A percentile compares a stretch with the other conserved stretches of the same genome.
Conservation (phyloP, 1,140 invertebrate species). For the Brachionus sp. region DNA sequence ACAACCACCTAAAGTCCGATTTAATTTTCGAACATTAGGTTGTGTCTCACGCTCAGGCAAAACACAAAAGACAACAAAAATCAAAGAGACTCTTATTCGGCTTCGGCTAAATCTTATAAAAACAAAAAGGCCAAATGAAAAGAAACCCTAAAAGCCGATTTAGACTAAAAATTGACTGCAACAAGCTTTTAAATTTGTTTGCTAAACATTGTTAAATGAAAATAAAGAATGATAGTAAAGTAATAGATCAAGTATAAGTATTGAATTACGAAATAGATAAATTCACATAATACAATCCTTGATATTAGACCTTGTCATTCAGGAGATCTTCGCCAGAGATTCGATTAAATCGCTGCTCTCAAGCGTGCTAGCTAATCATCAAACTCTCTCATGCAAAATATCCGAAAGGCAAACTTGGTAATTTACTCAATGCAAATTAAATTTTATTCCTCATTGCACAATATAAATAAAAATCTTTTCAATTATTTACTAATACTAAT, state of each 20-base stretch:
- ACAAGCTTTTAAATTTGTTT: neutral
- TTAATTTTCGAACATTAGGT: neutral
- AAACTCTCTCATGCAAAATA: neutral
- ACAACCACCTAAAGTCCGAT: neutral
- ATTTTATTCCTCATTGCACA: neutral
- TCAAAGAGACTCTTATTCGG: neutral
- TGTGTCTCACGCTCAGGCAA: neutral
- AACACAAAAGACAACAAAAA: neutral
- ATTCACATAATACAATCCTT: neutral
- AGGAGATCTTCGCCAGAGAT: neutral
- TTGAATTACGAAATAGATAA: neutral
- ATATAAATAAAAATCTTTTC: neutral
- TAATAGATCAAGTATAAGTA: neutral
- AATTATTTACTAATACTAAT: neutral
- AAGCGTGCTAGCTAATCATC: neutral
- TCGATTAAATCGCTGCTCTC: neutral
- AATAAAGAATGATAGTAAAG: neutral
- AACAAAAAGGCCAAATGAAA: neutral
- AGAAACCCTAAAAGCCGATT: neutral
- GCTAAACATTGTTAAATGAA: neutral
- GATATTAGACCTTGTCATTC: neutral
- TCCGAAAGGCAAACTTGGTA: neutral
- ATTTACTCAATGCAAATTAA: neutral
- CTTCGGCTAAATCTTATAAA: slow-evolving; percentile 2
- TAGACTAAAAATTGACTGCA: neutral